Conservation (phyloP, 1,140 invertebrate genomes). For the Colletes latitarsis region DNA sequence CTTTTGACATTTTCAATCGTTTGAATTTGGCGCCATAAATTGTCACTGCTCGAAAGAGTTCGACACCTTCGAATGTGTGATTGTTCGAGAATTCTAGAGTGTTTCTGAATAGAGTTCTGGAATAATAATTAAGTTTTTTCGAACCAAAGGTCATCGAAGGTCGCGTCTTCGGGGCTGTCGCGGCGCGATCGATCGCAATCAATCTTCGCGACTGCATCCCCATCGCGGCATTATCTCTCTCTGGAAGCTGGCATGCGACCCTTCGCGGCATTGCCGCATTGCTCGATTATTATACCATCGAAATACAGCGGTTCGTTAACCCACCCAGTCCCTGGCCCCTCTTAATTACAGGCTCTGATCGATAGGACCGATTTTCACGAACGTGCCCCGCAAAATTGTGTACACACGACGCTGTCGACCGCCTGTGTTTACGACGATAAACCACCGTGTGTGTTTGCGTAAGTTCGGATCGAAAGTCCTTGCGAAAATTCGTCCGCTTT, state of each 20-base stretch:
- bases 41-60: too few species aligned
- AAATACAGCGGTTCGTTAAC: slow-evolving; percentile 63
- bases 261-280: slow-evolving; percentile 32
- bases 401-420: slow-evolving; percentile 14
- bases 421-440: slow-evolving; percentile 50
- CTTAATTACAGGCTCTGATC: slow-evolving; percentile 61
- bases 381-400: slow-evolving; percentile 55
- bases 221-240: slow-evolving; percentile 50
- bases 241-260: slow-evolving; percentile 28
- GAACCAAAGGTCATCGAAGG: not conserved
- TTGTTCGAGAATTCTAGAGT: too few species aligned
- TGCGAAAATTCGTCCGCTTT: too few species aligned
- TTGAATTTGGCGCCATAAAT: too few species aligned
- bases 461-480: too few species aligned
- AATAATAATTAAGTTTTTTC: too few species aligned
- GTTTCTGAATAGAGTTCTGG: too few species aligned
- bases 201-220: slow-evolving; percentile 56
- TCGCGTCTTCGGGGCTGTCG: slow-evolving; percentile 4
- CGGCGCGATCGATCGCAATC: slow-evolving; percentile 44
- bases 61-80: too few species aligned
- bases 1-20: too few species aligned
- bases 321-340: slow-evolving; percentile 17
- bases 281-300: slow-evolving; percentile 64
- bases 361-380: slow-evolving; percentile 60
- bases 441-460: not conserved